Base-by-base conservation (phyloP, 2,797 vertebrate genomes). In the Anguilla anguilla region DNA sequence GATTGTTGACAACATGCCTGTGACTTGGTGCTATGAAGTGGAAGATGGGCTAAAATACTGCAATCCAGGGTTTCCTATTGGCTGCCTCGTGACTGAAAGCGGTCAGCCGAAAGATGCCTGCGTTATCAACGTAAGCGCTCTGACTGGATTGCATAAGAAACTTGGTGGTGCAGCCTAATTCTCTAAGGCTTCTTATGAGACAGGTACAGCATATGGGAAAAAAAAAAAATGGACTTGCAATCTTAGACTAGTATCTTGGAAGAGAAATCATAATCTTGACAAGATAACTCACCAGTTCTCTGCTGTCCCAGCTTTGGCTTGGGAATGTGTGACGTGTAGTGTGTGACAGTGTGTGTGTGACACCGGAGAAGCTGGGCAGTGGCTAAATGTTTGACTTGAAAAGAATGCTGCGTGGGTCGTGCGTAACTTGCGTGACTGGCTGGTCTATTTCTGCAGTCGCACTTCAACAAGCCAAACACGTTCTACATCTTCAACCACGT, bases 1-100 rank as follows among this genome's bases (percentile, higher is more conserved):
- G 97, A 97, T 98, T 89, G 94, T 98, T 79, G 97, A 98, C 95
- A 99, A 98, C 93, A 98, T 98, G 97, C 98, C 97, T 0, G 97
- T 98, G 88, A 97, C 97, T 0, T 99, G 98, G 98, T 99, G 97
- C 93, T 98, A 96, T 89, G 94, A 97, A 86, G 97, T 97, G 31
- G 97, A 98, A 92, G 96, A 96, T 87, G 91, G 93, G 89, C 96
- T 97, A 92, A 97, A 97, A 88, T 97, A 95, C 93, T 98, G 97
- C 92, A 97, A 96, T 91, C 97, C 97, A 2, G 98, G 97, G 90
- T 99, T 99, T 93, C 98, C 97, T 7, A 94, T 98, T 90, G 98
- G 98, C 89, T 98, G 97, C 90, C 96, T 97, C 51, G 96, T 99
- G 88, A 96, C 94, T 53, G 0, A 88, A 59, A 96, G 95, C 86